These are phyloP conservation scores for Sebastes paucispinis DNA, from an alignment of 2,797 vertebrate genomes.

Conservation along the genomic window DNA sequence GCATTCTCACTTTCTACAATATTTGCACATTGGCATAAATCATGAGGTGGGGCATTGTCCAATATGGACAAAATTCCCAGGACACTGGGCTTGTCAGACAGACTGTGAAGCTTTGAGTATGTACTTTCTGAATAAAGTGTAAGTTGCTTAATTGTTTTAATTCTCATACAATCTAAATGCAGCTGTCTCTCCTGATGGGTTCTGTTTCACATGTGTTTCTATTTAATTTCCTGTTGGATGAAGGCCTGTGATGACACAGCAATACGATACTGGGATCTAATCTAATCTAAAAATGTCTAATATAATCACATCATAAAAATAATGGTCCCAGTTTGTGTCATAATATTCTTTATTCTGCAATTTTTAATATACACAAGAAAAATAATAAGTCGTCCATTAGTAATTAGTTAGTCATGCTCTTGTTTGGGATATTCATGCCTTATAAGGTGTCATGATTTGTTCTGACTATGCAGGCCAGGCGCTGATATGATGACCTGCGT, in stretches of 20 bases:
- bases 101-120: neutral
- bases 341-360: neutral
- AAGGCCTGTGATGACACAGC: neutral
- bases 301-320: neutral
- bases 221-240: conserved; percentile 28
- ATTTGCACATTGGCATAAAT: neutral
- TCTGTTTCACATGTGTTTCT: conserved; percentile 1
- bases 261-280: neutral
- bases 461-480: conserved; percentile 9
- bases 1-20: neutral
- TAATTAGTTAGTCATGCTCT: neutral
- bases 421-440: conserved; percentile 28
- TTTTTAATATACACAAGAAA: neutral
- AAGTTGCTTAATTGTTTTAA: neutral
- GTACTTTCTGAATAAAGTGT: neutral
- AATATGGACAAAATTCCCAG: neutral
- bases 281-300: neutral
- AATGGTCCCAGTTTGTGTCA: neutral
- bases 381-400: neutral
- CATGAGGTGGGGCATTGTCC: neutral
- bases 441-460: conserved; percentile 16
- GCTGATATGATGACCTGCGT: conserved; percentile 33
- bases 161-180: neutral
- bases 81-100: neutral
- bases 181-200: neutral